Evolutionary conservation across 1,140 invertebrate genomes (phyloP), one percentile per base, ranked within the genome.

Genomic region (Mesaphorura yosii): DNA sequence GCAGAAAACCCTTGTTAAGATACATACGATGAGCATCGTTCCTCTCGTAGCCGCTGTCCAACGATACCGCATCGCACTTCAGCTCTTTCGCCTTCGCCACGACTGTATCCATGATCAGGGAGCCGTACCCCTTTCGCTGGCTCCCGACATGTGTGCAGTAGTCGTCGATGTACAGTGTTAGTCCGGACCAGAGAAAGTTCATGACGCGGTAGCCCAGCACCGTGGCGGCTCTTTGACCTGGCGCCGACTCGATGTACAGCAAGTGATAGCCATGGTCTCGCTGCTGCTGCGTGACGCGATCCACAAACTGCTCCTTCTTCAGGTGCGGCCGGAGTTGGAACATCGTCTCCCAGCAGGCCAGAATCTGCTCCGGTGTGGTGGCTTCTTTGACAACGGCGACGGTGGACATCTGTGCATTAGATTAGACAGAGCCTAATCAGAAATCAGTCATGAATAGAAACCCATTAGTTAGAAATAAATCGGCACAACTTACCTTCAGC

Each of bases 101-200:
- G 6, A 28, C 56, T 15, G 20, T 51, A 19, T 62, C 45, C n/a
- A 62, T 2, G 3, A 62, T 27, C 1, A 39, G 37, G 14, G 46
- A 44, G 4, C 26, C 59, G 26, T 58, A 49, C 23, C 59, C 59
- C 29, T 51, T 42, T 1, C 53, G 45, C 19, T 53, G 22, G 1
- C 31, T 29, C 2, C 26, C 3, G 22, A n/a, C 7, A 2, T 41
- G 20, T n/a, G 59, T 62, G 17, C 46, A 55, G 2, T 58, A 29
- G 27, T 62, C 59, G 44, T 58, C 50, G 12, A 62, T 56, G 56
- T 58, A 62, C 12, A 58, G 19, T 2, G 52, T 58, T 39, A 41
- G 48, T 19, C 59, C 59, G 2, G 49, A 52, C 15, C 37, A 58
- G 1, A 62, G 41, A 12, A 27, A 39, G 29, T 62, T 34, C 2